Conservation (phyloP, 1,140 invertebrate genomes). For the Caenorhabditis remanei region DNA sequence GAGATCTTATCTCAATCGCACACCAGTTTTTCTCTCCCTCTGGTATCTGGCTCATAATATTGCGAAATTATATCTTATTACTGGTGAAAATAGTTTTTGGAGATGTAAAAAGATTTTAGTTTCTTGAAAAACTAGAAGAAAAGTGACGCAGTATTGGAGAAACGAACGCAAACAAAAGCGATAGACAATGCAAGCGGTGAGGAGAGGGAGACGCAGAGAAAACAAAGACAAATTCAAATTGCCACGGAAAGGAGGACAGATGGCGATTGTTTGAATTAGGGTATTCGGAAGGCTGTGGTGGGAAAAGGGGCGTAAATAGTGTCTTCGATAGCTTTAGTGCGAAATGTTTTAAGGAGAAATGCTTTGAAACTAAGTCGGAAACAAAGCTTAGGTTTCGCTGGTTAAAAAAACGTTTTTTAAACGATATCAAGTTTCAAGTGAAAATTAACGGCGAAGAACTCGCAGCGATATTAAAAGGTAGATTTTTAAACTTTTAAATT, state of each 20-base stretch:
- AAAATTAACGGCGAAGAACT: no score
- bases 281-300: no score
- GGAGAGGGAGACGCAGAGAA: constrained; percentile 9
- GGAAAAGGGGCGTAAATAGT: no score
- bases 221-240: constrained; percentile 1
- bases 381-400: no score
- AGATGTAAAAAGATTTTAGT: neutral
- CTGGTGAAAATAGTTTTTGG: no score
- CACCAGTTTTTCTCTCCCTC: neutral
- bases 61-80: neutral
- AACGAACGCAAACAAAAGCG: constrained; percentile 24
- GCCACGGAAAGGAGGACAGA: constrained; percentile 1
- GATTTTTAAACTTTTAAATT: no score
- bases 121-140: neutral
- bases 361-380: no score
- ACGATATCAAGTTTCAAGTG: no score
- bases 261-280: neutral
- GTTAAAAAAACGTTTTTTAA: no score
- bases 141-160: neutral
- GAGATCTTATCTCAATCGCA: neutral
- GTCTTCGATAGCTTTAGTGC: no score
- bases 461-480: no score
- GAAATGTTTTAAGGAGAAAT: no score
- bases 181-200: neutral
- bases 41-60: neutral